A percentile compares a stretch with the other conserved stretches of the same genome.
Conservation (phyloP, 2,113 vertebrate species). For the Amazona vittata region DNA sequence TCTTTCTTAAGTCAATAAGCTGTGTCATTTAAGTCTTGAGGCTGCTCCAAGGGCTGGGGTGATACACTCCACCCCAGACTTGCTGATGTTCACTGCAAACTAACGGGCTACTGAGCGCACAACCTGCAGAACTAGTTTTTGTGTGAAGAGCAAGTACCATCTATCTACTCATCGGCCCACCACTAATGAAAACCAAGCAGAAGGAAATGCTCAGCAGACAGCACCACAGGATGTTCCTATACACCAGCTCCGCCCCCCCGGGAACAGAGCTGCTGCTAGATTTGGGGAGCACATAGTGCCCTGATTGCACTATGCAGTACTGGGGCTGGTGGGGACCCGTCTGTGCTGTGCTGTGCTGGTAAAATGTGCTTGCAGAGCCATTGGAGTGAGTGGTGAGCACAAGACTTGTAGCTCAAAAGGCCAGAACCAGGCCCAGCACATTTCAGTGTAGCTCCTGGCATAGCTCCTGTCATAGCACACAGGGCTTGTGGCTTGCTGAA, state of each 20-base stretch:
- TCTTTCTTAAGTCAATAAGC: background rate
- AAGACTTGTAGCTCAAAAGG: background rate
- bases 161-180: background rate
- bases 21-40: background rate
- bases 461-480: background rate
- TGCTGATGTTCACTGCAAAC: background rate
- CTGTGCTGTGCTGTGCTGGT: background rate
- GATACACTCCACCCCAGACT: background rate
- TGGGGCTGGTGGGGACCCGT: rapidly evolving
- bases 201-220: background rate
- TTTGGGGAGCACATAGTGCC: rapidly evolving
- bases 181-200: background rate
- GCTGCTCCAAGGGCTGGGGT: background rate
- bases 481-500: background rate
- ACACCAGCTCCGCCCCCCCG: background rate
- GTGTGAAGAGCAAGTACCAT: background rate
- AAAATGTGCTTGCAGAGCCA: background rate
- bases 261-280: background rate
- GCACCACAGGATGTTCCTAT: background rate
- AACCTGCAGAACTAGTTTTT: background rate
- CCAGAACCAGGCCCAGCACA: rapidly evolving
- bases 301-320: rapidly evolving
- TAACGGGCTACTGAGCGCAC: rapidly evolving
- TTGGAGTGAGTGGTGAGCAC: background rate
- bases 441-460: background rate